Base-by-base conservation (phyloP, 2,888 invertebrate genomes). In the Azorinus chamasolen region DNA sequence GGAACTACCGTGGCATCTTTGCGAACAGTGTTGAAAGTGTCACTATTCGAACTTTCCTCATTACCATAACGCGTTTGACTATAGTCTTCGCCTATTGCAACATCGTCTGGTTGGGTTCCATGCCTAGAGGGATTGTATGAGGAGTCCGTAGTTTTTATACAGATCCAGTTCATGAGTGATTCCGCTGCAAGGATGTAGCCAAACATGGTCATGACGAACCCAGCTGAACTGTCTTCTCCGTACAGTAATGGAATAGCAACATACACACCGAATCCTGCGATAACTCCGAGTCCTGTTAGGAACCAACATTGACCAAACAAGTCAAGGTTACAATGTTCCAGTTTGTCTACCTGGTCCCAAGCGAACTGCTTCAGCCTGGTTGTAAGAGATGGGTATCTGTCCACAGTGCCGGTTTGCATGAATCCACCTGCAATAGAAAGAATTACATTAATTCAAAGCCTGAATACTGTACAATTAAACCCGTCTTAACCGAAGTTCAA, bases 101-200 rank as follows among this genome's bases (percentile, higher is more conserved):
- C n/a, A 16, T 48, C 76, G 46, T 75, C 72, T 12, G 74, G 81
- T 24, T 71, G 80, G 1, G 79, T 65, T 1, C 80, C 78, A 58
- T 88, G 83, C 16, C 71, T 61, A 24, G 79, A 74, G 1, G 87
- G 79, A 10, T 64, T 63, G 68, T 89, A 90, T 14, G 82, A 68
- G 0, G 88, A 88, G 16, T 80, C 80, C 4, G 89, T 85, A 59
- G 83, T 83, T 43, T 87, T 84, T 16, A 91, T 83, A 66, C 87
- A 87, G 6, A 87, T 51, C 90, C 90, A 91, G 81, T 91, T 90
- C 22, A 87, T n/a, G 41, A 87, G 74, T 63, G 89, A 78, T 65
- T 91, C 77, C 2, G 79, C n/a, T 8, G 85, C 84, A 50, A 89
- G 70, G 70, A 91, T 72, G 25, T 64, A 80, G n/a, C 84, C 79